Conservation (phyloP, 2,888 invertebrate species). For the Tenthredo livida region DNA sequence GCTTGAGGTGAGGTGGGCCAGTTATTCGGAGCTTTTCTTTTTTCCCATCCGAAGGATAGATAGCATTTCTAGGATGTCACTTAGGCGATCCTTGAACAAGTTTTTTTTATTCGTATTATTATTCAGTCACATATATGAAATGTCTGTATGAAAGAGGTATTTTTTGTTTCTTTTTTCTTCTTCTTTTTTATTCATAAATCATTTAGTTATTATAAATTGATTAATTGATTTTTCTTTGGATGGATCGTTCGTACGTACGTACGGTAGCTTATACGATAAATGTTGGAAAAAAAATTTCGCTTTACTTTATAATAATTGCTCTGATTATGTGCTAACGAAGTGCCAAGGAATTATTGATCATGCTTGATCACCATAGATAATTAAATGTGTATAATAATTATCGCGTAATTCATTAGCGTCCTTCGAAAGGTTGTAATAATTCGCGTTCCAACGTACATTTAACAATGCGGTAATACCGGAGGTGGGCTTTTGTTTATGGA, state of each 20-base stretch:
- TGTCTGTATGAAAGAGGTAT: no score
- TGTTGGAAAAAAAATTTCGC: neutral
- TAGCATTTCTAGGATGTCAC: neutral
- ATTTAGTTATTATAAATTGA: slow-evolving; percentile 3
- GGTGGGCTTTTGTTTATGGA: neutral
- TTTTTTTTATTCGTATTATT: neutral
- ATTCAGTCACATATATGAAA: neutral
- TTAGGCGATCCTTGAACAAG: neutral
- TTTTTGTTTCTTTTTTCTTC: neutral
- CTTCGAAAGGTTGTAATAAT: slow-evolving; percentile 2
- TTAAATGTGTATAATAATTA: slow-evolving; percentile 22
- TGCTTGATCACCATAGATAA: slow-evolving; percentile 33
- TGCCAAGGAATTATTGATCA: slow-evolving; percentile 34
- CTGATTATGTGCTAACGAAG: slow-evolving; percentile 10
- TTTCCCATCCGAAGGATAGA: slow-evolving; percentile 1
- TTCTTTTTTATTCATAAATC: neutral
- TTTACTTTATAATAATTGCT: neutral
- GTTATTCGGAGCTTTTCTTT: slow-evolving; percentile 11
- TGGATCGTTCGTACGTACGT: slow-evolving; percentile 16
- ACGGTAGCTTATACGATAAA: neutral
- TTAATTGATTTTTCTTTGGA: slow-evolving; percentile 15
- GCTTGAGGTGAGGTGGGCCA: slow-evolving; percentile 16
- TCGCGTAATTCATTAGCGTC: slow-evolving; percentile 33
- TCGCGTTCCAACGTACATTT: neutral
- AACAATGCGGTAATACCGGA: neutral